Conservation (phyloP, 2,888 invertebrate genomes). For the Coenonympha arcania region DNA sequence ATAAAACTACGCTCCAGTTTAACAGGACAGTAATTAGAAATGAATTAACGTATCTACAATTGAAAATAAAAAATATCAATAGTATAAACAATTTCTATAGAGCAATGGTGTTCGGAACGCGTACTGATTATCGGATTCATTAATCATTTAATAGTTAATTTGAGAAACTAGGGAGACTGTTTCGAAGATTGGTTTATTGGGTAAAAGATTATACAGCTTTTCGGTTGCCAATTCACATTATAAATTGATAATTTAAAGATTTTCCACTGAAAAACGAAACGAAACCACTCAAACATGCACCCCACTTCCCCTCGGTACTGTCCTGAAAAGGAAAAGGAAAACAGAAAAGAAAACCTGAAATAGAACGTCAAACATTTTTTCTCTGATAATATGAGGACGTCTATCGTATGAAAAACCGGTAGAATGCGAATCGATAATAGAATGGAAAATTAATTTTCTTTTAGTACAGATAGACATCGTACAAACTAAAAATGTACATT, state of each 20-base stretch:
- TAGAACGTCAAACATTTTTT: too few species aligned
- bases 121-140: slow-evolving; percentile 11
- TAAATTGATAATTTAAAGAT: slow-evolving; percentile 45
- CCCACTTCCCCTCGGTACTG: slow-evolving; percentile 36
- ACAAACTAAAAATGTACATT: not conserved
- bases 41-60: slow-evolving; percentile 12
- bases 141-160: slow-evolving; percentile 13
- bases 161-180: slow-evolving; percentile 27
- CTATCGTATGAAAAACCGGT: too few species aligned
- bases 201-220: slow-evolving; percentile 32
- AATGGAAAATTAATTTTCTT: too few species aligned
- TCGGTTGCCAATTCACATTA: slow-evolving; percentile 34
- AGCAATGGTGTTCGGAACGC: slow-evolving; percentile 34
- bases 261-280: slow-evolving; percentile 37
- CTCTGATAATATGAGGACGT: too few species aligned
- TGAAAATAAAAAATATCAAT: slow-evolving; percentile 43
- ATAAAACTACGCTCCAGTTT: slow-evolving; percentile 6
- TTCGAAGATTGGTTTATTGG: slow-evolving; percentile 36
- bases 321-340: not conserved
- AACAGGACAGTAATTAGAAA: slow-evolving; percentile 12
- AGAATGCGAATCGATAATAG: too few species aligned
- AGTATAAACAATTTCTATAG: slow-evolving; percentile 47
- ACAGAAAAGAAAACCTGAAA: not conserved
- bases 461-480: too few species aligned
- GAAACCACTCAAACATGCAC: slow-evolving; percentile 31